These are phyloP conservation scores for Balaeniceps rex DNA, from an alignment of 2,113 vertebrate species.

Conservation along the genomic window DNA sequence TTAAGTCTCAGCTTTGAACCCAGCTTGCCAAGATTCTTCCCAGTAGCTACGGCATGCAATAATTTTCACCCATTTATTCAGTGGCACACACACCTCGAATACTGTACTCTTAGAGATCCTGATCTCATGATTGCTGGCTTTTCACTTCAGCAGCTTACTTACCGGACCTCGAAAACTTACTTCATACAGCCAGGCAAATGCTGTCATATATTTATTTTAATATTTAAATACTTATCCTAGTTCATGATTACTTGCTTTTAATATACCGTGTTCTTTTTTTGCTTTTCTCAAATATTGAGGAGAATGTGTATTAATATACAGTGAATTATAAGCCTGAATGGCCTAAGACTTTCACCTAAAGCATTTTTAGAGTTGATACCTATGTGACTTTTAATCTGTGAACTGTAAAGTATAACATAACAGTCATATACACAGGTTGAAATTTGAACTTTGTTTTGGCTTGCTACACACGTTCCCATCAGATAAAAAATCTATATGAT, in stretches of 20 bases:
- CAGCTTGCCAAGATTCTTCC: background rate
- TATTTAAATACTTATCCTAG: background rate
- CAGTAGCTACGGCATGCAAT: background rate
- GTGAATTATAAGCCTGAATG: background rate
- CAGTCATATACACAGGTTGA: background rate
- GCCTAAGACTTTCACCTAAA: background rate
- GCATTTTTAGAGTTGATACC: background rate
- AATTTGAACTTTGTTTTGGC: background rate
- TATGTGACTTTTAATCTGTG: background rate
- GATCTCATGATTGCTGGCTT: background rate
- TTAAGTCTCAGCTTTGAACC: background rate
- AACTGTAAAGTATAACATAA: background rate
- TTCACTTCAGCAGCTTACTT: background rate
- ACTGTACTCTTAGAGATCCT: background rate
- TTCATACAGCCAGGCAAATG: background rate
- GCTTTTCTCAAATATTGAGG: background rate
- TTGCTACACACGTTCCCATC: background rate
- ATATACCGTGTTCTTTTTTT: background rate
- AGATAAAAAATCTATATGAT: background rate
- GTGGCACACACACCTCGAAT: background rate
- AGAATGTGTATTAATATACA: background rate
- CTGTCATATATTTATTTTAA: background rate
- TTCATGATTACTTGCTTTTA: background rate
- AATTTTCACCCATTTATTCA: background rate
- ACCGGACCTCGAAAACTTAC: background rate